phyloP scores from a whole-genome alignment of 2,113 vertebrate species.

The Lepidothrix coronata region DNA sequence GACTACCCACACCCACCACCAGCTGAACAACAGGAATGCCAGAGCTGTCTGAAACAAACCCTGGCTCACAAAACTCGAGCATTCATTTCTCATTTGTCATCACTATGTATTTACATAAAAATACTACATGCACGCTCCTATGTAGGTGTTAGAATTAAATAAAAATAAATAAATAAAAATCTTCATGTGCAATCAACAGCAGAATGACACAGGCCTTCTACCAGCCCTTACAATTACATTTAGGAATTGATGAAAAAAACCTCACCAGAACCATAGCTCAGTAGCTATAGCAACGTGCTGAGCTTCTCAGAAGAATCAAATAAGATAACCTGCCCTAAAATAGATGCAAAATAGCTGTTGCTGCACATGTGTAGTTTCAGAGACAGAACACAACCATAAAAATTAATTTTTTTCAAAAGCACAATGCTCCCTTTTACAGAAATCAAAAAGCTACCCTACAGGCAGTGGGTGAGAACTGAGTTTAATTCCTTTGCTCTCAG shows the following conservation, averaged over 20 bases:
- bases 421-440: slow-evolving; percentile 10
- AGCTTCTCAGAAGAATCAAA: slow-evolving; percentile 34
- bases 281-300: slow-evolving; percentile 69
- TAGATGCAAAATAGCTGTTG: slow-evolving; percentile 54
- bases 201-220: neutral
- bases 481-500: slow-evolving; percentile 20
- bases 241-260: neutral
- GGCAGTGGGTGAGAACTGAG: neutral
- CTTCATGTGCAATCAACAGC: neutral
- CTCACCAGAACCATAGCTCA: neutral
- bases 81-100: neutral
- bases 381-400: slow-evolving; percentile 7
- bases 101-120: neutral
- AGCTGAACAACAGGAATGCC: neutral
- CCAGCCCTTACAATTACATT: slow-evolving; percentile 8
- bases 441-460: slow-evolving; percentile 8
- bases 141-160: neutral
- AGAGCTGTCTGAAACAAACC: neutral
- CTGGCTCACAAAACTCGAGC: neutral
- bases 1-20: neutral
- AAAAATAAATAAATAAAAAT: neutral
- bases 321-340: slow-evolving; percentile 59
- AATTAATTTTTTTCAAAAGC: neutral
- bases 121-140: neutral
- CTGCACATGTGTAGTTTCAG: neutral